Conservation (phyloP, 92 coral and sea anemone species). For the Epizoanthus illoricatus region DNA sequence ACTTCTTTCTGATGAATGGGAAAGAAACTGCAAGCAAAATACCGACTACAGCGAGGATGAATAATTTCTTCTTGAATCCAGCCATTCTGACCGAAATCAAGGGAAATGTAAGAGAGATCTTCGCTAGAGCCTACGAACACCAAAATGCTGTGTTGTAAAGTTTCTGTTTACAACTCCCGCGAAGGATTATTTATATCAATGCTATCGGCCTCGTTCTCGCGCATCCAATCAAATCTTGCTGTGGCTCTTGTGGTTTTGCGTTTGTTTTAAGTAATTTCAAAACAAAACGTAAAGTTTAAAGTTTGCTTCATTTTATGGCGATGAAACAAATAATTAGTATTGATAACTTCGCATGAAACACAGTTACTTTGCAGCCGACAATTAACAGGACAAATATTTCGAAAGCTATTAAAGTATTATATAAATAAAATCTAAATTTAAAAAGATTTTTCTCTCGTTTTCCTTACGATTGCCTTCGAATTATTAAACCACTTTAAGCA, state of each 20-base stretch:
- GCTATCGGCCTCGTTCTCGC: conserved; percentile 56
- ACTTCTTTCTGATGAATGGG: conserved; percentile 80
- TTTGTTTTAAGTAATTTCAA: neutral
- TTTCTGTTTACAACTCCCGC: conserved; percentile 15
- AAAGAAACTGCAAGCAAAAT: conserved; percentile 77
- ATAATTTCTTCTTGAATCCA: conserved; percentile 79
- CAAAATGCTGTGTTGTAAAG: neutral
- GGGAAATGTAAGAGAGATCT: neutral
- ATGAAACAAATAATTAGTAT: conserved; percentile 2
- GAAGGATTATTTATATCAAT: conserved; percentile 42
- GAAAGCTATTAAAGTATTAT: too few relatives aligned
- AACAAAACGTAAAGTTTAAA: neutral
- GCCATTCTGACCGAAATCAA: conserved; percentile 25
- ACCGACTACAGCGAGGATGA: conserved; percentile 82
- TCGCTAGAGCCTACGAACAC: neutral
- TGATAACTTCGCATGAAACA: neutral
- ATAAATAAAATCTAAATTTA: too few relatives aligned
- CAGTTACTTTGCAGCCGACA: neutral
- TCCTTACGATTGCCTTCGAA: neutral
- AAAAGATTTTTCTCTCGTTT: neutral
- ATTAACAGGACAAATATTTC: too few relatives aligned
- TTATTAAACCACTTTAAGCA: neutral
- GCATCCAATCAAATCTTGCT: conserved; percentile 58
- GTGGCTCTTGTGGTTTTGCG: conserved; percentile 37
- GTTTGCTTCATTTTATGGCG: neutral